Conservation (phyloP, 2,113 vertebrate genomes). For the Rhegmatorhina hoffmannsi region DNA sequence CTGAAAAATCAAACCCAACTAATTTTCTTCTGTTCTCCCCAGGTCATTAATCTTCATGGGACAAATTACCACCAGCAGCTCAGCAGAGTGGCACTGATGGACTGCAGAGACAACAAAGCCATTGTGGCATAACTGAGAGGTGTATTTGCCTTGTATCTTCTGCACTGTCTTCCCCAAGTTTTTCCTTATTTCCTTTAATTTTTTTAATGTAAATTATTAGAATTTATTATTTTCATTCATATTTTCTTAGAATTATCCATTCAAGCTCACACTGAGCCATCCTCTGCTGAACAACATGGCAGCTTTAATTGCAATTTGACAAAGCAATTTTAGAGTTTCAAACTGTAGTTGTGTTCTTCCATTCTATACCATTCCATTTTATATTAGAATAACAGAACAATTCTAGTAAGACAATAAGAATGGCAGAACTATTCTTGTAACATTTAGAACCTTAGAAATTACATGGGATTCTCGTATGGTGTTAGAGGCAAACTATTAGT, state of each 20-base stretch:
- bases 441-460: neutral
- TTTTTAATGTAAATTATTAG: neutral
- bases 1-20: constrained; percentile 47
- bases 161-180: neutral
- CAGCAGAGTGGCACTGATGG: constrained; percentile 21
- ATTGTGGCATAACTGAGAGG: neutral
- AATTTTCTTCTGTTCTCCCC: constrained; percentile 21
- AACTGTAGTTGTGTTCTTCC: neutral
- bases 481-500: neutral
- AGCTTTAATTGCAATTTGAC: neutral
- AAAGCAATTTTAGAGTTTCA: neutral
- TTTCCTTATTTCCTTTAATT: neutral
- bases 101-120: constrained; percentile 7
- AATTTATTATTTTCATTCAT: neutral
- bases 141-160: neutral
- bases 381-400: neutral
- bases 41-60: constrained; percentile 52
- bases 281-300: neutral
- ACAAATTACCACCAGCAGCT: constrained; percentile 27
- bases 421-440: neutral
- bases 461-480: neutral
- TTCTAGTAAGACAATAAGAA: neutral
- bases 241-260: neutral
- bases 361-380: neutral
- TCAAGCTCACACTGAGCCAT: neutral